Evolutionary conservation across 2,888 invertebrate genomes (phyloP).

Genomic region (Parnassius glacialis): DNA sequence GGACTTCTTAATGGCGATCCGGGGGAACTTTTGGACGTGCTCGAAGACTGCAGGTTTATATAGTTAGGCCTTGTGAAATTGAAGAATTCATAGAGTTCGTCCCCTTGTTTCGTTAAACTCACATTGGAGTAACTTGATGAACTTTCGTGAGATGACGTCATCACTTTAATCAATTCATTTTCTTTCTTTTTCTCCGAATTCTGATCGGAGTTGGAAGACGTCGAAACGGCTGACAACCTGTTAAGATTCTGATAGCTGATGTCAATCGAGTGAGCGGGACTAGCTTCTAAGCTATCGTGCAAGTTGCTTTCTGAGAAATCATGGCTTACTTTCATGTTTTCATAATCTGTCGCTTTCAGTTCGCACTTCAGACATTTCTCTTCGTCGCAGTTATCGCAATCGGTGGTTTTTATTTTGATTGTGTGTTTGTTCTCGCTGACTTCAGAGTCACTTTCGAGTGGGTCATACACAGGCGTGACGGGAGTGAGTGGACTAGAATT

Average conservation of each 20-base stretch:
- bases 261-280: slow-evolving; percentile 65
- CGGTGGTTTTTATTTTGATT: slow-evolving; percentile 56
- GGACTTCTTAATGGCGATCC: slow-evolving; percentile 78
- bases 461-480: slow-evolving; percentile 64
- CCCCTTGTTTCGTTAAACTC: slow-evolving; percentile 53
- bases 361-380: slow-evolving; percentile 72
- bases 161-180: slow-evolving; percentile 51
- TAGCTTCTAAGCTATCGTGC: slow-evolving; percentile 58
- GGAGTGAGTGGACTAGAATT: slow-evolving; percentile 65
- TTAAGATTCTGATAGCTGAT: slow-evolving; percentile 76
- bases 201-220: slow-evolving; percentile 63
- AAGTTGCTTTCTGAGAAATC: slow-evolving; percentile 38
- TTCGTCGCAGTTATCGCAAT: slow-evolving; percentile 56
- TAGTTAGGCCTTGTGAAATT: slow-evolving; percentile 70
- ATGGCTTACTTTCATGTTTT: slow-evolving; percentile 42
- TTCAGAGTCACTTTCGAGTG: slow-evolving; percentile 70
- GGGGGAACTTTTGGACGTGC: slow-evolving; percentile 68
- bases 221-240: slow-evolving; percentile 68
- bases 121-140: slow-evolving; percentile 68
- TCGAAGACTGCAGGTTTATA: slow-evolving; percentile 70
- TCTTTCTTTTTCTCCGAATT: slow-evolving; percentile 47
- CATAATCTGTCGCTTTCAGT: slow-evolving; percentile 63
- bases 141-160: slow-evolving; percentile 75
- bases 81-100: slow-evolving; percentile 65
- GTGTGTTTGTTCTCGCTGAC: slow-evolving; percentile 67